These are phyloP conservation scores for Tinea pellionella DNA, from an alignment of 2,888 invertebrate species.

Conservation along the genomic window DNA sequence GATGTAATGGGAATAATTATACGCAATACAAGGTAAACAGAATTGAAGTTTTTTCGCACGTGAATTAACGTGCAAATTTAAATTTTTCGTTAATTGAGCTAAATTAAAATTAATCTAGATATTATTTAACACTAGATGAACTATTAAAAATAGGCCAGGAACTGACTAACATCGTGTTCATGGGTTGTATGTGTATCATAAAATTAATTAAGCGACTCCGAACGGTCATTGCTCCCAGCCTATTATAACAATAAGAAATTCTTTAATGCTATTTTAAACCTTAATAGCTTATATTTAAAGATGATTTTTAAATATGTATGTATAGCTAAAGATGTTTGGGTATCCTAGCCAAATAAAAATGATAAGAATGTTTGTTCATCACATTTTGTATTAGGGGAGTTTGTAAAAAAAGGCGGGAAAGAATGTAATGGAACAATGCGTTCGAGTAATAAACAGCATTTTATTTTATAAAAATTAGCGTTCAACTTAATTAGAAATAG, in stretches of 20 bases:
- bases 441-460: too few relatives aligned
- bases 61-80: too few relatives aligned
- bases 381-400: not conserved
- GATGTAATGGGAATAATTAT: too few relatives aligned
- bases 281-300: not conserved
- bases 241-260: not conserved
- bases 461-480: too few relatives aligned
- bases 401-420: not conserved
- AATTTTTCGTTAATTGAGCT: too few relatives aligned
- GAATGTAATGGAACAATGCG: not conserved
- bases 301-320: not conserved
- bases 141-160: not conserved
- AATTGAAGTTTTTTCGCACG: too few relatives aligned
- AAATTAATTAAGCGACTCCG: constrained; percentile 4
- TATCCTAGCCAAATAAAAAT: not conserved
- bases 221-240: constrained; percentile 5
- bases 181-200: not conserved
- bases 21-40: too few relatives aligned
- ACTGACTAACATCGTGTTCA: not conserved
- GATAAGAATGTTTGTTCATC: constrained; percentile 4
- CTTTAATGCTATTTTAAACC: not conserved
- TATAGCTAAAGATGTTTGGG: not conserved
- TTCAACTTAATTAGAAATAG: too few relatives aligned
- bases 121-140: not conserved
- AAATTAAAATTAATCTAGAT: not conserved